These are phyloP conservation scores for Xanthia icteritia DNA, from an alignment of 2,888 invertebrate species.

Conservation along the genomic window DNA sequence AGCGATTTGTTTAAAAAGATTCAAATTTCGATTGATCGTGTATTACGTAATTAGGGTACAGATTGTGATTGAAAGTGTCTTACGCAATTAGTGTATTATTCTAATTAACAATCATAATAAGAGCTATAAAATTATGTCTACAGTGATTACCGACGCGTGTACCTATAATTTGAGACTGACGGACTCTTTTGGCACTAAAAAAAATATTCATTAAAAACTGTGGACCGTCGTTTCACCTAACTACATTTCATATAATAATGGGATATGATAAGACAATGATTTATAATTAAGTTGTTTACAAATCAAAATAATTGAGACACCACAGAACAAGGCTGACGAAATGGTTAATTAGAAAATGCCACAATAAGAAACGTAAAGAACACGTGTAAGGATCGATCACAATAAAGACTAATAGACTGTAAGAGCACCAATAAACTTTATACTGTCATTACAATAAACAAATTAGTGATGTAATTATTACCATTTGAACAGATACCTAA, in stretches of 20 bases:
- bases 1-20: no score
- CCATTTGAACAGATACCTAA: not conserved
- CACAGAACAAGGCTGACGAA: constrained; percentile 11
- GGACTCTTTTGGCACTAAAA: constrained; percentile 29
- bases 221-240: constrained; percentile 15
- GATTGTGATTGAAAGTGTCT: no score
- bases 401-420: not conserved
- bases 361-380: not conserved
- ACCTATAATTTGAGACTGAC: no score
- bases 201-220: constrained; percentile 30
- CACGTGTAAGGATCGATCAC: not conserved
- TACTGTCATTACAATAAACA: not conserved
- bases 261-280: constrained; percentile 16
- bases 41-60: no score
- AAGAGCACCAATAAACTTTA: not conserved
- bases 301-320: constrained; percentile 29
- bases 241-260: constrained; percentile 11
- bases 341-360: not conserved
- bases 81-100: no score
- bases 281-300: constrained; percentile 27
- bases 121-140: no score
- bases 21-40: no score
- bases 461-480: not conserved
- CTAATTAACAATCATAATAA: no score
- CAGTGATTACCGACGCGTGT: no score